phyloP scores from a whole-genome alignment of 2,888 invertebrate genomes.

The Lasioglossum morio region DNA sequence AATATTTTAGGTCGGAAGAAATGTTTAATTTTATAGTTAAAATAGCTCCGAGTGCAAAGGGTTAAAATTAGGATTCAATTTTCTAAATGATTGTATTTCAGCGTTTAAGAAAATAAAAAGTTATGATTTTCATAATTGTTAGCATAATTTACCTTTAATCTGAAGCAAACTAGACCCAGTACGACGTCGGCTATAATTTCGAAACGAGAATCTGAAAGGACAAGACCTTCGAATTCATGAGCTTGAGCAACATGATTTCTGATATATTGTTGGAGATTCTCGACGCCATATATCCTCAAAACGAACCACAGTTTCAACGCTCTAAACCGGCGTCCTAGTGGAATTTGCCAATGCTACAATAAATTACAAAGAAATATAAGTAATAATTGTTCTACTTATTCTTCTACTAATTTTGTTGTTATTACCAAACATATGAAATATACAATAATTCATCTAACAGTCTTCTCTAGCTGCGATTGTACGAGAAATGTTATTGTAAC shows the following conservation, averaged over 20 bases:
- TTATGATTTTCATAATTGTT: not conserved
- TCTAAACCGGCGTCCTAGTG: constrained; percentile 96
- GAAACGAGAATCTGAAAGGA: constrained; percentile 92
- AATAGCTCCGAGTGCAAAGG: too few relatives aligned
- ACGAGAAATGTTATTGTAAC: too few relatives aligned
- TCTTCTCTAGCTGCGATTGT: too few relatives aligned
- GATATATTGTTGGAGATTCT: constrained; percentile 94
- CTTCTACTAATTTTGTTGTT: not conserved
- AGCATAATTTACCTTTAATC: constrained; percentile 88
- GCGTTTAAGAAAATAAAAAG: not conserved
- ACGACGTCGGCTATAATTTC: constrained; percentile 94
- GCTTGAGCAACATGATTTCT: constrained; percentile 94
- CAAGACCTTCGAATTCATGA: constrained; percentile 93
- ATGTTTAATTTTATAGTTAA: too few relatives aligned
- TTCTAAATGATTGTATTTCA: not conserved
- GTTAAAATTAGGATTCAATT: too few relatives aligned
- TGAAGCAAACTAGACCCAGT: constrained; percentile 98
- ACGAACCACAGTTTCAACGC: constrained; percentile 98
- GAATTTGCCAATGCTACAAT: constrained; percentile 96
- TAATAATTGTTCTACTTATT: not conserved
- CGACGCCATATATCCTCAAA: constrained; percentile 94
- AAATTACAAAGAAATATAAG: not conserved
- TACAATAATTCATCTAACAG: not conserved
- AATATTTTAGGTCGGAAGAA: too few relatives aligned
- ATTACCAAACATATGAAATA: not conserved